phyloP scores from a whole-genome alignment of 2,888 invertebrate species.

The Epicampocera succincta region DNA sequence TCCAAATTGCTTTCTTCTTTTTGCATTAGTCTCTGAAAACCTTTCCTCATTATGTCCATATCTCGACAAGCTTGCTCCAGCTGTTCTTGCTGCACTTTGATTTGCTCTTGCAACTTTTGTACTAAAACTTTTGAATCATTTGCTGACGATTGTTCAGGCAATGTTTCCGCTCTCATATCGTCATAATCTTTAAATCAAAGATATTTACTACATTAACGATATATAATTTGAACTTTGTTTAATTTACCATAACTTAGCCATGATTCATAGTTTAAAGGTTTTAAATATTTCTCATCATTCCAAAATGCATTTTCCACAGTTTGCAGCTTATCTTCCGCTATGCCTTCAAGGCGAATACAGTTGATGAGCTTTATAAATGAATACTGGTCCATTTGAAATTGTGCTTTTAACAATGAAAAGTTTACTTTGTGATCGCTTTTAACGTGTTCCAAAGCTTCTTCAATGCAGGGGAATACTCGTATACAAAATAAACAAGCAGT shows the following conservation, averaged over 20 bases:
- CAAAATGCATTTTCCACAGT: conserved; percentile 84
- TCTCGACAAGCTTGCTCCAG: conserved; percentile 83
- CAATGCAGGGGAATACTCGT: conserved; percentile 84
- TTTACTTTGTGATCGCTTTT: conserved; percentile 86
- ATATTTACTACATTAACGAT: not conserved
- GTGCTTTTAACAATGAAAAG: conserved; percentile 85
- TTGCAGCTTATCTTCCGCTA: conserved; percentile 83
- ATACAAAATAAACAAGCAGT: conserved; percentile 88
- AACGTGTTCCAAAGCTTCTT: conserved; percentile 87
- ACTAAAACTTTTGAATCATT: conserved; percentile 37
- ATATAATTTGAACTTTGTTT: not conserved
- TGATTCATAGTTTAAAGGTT: conserved; percentile 88
- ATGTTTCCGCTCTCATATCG: conserved; percentile 56
- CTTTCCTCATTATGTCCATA: conserved; percentile 77
- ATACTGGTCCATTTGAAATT: conserved; percentile 90
- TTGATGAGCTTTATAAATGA: conserved; percentile 91
- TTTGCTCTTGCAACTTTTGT: conserved; percentile 81
- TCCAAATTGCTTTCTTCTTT: conserved; percentile 72
- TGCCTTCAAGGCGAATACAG: conserved; percentile 87
- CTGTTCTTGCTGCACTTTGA: conserved; percentile 83
- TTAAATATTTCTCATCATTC: conserved; percentile 90
- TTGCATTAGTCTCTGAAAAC: conserved; percentile 75
- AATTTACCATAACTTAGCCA: conserved; percentile 90
- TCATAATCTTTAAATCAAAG: conserved; percentile 68
- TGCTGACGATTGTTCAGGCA: not conserved